phyloP scores from a whole-genome alignment of 2,888 invertebrate species.

The Alentia gelatinosa region DNA sequence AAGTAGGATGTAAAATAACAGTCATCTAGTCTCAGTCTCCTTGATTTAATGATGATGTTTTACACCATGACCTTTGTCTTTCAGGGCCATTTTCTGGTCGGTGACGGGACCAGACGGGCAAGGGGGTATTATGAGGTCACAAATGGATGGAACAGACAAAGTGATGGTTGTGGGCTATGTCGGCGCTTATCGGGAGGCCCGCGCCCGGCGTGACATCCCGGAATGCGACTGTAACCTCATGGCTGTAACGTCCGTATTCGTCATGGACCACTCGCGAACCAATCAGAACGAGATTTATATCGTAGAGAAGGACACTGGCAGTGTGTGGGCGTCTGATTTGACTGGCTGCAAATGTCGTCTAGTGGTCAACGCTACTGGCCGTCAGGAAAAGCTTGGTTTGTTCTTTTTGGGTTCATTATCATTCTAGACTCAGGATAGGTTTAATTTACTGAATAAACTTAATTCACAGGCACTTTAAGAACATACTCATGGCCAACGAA shows the following conservation, averaged over 20 bases:
- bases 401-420: no score
- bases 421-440: no score
- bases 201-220: slow-evolving; percentile 79
- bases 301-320: slow-evolving; percentile 54
- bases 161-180: slow-evolving; percentile 61
- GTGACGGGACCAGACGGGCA: slow-evolving; percentile 85
- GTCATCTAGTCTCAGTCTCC: no score
- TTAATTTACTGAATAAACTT: no score
- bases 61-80: slow-evolving; percentile 59
- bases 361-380: slow-evolving; percentile 55
- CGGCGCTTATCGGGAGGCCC: slow-evolving; percentile 82
- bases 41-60: no score
- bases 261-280: slow-evolving; percentile 84
- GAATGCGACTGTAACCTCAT: slow-evolving; percentile 87
- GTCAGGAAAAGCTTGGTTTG: neutral
- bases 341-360: slow-evolving; percentile 58
- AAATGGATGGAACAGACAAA: slow-evolving; percentile 66
- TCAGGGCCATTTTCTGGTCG: slow-evolving; percentile 88
- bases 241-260: slow-evolving; percentile 85
- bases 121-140: slow-evolving; percentile 85
- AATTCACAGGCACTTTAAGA: no score
- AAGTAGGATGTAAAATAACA: no score
- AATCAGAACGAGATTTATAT: slow-evolving; percentile 47
- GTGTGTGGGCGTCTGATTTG: slow-evolving; percentile 56
- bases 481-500: no score